Evolutionary conservation across 2,797 vertebrate species (phyloP), one percentile per base, ranked within the genome.

Genomic region (Graptemys geographica): DNA sequence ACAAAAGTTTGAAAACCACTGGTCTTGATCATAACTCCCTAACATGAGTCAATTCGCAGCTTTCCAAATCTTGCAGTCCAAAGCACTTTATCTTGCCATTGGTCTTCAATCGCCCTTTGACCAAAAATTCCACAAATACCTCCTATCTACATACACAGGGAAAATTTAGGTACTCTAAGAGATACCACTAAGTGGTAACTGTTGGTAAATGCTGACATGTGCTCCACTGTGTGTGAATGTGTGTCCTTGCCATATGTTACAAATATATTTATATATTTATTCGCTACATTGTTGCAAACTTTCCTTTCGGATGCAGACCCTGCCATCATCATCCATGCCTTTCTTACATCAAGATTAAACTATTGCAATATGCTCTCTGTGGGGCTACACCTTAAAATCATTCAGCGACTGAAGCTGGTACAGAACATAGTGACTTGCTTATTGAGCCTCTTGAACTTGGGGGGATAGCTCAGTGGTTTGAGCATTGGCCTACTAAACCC

Each of bases 401-500:
- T 8, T 59, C 51, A 12, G 8, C 89, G 31, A 27, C 10, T 7
- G 52, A 0, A 92, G 18, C 12, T 56, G 18, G 80, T 15, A 28
- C 62, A 89, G 62, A 88, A 1, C 1, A 1, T 0, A 85, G 53
- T 16, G 69, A 80, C 0, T 0, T 2, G 28, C 49, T 57, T 15
- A 25, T 4, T 25, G 89, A 62, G 27, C 89, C 51, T 31, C 51
- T 41, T 13, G 23, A 62, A 1, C 55, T 47, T 3, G 44, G 8
- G 44, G 44, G 44, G 44, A 47, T 47, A 47, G n/a, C n/a, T n/a
- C n/a, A n/a, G n/a, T n/a, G n/a, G n/a, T n/a, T n/a, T n/a, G n/a
- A n/a, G n/a, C n/a, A n/a, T n/a, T n/a, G n/a, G n/a, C n/a, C n/a
- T n/a, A n/a, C n/a, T n/a, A n/a, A n/a, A n/a, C n/a, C n/a, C n/a